Conservation (phyloP, 2,888 invertebrate genomes). For the Parascotia fuliginaria region DNA sequence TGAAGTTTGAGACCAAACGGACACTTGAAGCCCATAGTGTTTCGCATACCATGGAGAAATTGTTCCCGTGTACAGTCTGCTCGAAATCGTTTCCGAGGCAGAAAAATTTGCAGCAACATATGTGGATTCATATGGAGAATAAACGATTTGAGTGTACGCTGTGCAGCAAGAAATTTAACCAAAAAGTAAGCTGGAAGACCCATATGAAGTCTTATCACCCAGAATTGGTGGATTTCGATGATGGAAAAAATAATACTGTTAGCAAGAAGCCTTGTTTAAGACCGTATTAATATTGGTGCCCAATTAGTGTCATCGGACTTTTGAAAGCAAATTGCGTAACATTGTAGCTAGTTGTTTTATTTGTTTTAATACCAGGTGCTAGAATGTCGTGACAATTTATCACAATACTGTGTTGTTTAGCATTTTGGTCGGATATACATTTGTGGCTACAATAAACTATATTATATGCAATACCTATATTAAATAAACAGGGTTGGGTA, state of each 20-base stretch:
- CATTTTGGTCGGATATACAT: no score
- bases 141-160: constrained; percentile 72
- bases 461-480: no score
- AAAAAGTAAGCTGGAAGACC: constrained; percentile 74
- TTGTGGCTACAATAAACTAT: no score
- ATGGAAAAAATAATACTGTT: constrained; percentile 59
- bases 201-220: constrained; percentile 78
- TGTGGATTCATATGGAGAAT: constrained; percentile 77
- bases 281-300: not conserved
- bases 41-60: constrained; percentile 82
- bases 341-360: no score
- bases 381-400: no score
- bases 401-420: no score
- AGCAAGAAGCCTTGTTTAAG: constrained; percentile 43
- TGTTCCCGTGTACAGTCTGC: constrained; percentile 80
- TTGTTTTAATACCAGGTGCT: no score
- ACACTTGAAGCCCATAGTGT: constrained; percentile 76
- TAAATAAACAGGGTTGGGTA: no score
- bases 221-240: constrained; percentile 57
- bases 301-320: no score
- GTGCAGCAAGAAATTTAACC: constrained; percentile 76
- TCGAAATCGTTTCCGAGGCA: constrained; percentile 72
- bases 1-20: constrained; percentile 68
- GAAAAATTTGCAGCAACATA: constrained; percentile 73
- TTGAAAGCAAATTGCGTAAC: no score